Conservation (phyloP, 2,797 vertebrate genomes). For the Picus viridis region DNA sequence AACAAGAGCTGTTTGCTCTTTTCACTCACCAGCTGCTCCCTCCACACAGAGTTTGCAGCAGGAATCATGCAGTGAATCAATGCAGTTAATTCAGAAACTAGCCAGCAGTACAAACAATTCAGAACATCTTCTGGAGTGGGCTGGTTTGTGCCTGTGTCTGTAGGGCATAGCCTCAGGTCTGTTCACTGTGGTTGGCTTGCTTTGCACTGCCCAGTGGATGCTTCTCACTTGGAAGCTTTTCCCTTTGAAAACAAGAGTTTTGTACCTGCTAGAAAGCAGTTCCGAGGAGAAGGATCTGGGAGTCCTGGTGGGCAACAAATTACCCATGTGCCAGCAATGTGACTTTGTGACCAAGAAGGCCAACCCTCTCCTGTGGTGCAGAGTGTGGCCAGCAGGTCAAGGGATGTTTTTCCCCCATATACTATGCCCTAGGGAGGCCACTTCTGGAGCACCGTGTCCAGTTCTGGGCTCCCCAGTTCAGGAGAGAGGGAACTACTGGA, state of each 20-base stretch:
- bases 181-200: neutral
- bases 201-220: neutral
- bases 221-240: neutral
- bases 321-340: no score
- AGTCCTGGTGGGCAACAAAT: no score
- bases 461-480: no score
- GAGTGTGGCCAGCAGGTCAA: no score
- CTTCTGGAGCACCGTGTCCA: no score
- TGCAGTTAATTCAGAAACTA: neutral
- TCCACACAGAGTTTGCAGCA: neutral
- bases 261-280: no score
- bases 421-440: no score
- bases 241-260: neutral
- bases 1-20: neutral
- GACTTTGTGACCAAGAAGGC: no score
- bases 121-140: neutral
- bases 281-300: no score
- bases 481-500: no score
- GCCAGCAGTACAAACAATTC: neutral
- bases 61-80: neutral
- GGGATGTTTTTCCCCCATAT: no score
- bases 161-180: rapidly evolving
- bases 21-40: neutral
- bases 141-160: neutral
- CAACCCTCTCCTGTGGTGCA: no score